Base-by-base conservation (phyloP, 1,140 invertebrate genomes). In the Spodoptera litura region DNA sequence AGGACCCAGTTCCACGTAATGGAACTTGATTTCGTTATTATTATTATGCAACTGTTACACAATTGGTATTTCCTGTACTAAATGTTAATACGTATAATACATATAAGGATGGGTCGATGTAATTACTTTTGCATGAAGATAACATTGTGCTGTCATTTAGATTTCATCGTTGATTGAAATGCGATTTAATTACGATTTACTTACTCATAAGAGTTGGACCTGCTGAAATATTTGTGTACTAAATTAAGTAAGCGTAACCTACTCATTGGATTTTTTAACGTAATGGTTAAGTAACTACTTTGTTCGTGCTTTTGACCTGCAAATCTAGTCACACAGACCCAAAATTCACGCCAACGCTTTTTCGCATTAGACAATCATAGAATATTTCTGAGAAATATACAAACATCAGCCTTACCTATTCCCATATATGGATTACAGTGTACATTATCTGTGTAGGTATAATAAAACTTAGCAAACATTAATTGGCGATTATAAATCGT, bases 1-100 rank as follows among this genome's bases (percentile, higher is more conserved):
- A 79, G 78, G 71, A 79, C 78, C 72, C 72, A 74, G 58, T 79
- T 74, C 62, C 71, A 79, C 44, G 71, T 64, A 74, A 79, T 74
- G 59, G 62, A 74, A 74, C 68, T 79, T 58, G 78, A 74, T 79
- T 79, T 75, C 72, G 72, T 12, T 62, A 75, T 44, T 64, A 59
- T 49, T 44, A 75, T 75, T 75, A 62, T 53, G 56, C 61, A 75
- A 75, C 12, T 75, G 44, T 75, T 75, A 62, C n/a, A 35, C 72
- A 75, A 75, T 75, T 52, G 44, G 25, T 75, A 75, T 75, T 75
- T 75, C 72, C 49, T 75, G 44, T 64, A 62, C 52, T 52, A 62
- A 62, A 53, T 64, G 38, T 44, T 68, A 51, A 53, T 75, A 20
- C n/a, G 59, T 44, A 4, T 44, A 44, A 9, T 52, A 35, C 44